phyloP scores from a whole-genome alignment of 2,797 vertebrate species.

The Coreius guichenoti region DNA sequence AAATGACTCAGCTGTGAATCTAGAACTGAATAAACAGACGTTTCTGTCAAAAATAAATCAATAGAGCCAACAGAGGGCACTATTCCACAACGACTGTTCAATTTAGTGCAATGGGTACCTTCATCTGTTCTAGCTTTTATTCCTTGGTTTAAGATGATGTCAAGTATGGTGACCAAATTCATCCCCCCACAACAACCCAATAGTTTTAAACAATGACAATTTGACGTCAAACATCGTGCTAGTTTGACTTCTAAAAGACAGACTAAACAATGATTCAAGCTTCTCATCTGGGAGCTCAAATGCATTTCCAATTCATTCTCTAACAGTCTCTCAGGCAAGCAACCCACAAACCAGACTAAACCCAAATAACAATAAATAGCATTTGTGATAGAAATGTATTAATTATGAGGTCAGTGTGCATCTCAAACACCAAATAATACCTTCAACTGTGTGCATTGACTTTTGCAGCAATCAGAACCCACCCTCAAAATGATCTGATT shows the following conservation, averaged over 20 bases:
- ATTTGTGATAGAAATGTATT: constrained; percentile 38
- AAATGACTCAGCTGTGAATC: constrained; percentile 33
- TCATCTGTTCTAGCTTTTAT: constrained; percentile 42
- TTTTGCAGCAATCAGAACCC: constrained; percentile 22
- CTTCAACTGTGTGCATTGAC: constrained; percentile 13
- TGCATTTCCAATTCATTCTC: constrained; percentile 32
- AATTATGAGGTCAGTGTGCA: constrained; percentile 42
- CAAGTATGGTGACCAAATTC: constrained; percentile 26
- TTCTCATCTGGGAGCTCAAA: constrained; percentile 17
- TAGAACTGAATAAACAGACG: constrained; percentile 5
- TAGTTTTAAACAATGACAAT: background rate
- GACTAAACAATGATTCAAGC: background rate
- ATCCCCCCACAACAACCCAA: background rate
- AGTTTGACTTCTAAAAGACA: constrained; percentile 2
- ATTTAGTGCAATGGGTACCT: constrained; percentile 57
- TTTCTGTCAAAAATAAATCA: constrained; percentile 31
- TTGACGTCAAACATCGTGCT: background rate
- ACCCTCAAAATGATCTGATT: constrained; percentile 10
- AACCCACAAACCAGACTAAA: constrained; percentile 18
- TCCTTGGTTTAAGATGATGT: constrained; percentile 13
- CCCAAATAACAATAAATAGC: constrained; percentile 37
- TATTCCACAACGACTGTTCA: constrained; percentile 34
- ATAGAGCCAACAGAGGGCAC: constrained; percentile 36
- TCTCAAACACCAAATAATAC: constrained; percentile 40
- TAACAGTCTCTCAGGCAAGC: constrained; percentile 17